Conservation (phyloP, 1,140 invertebrate species). For the Dendroctonus valens region DNA sequence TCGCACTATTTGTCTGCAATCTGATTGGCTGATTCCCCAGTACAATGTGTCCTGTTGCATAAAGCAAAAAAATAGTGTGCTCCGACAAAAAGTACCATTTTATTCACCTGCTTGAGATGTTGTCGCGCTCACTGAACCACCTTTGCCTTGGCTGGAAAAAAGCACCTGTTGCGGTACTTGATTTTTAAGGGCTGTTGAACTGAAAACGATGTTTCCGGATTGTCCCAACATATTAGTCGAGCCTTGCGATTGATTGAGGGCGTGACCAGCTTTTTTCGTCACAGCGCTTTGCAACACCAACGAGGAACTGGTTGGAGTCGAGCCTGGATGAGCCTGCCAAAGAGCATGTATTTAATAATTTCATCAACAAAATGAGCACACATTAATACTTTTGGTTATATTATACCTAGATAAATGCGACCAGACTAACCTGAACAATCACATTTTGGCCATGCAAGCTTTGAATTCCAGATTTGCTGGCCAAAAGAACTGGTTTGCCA, state of each 20-base stretch:
- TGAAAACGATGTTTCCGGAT: conserved; percentile 42
- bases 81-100: background rate
- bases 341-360: background rate
- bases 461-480: conserved; percentile 55
- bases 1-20: conserved; percentile 42
- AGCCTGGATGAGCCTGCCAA: conserved; percentile 39
- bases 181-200: conserved; percentile 21
- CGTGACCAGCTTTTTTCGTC: conserved; percentile 22
- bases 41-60: conserved; percentile 43
- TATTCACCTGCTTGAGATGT: conserved; percentile 16
- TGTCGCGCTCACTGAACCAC: background rate
- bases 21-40: conserved; percentile 50
- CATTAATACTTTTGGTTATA: background rate
- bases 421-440: conserved; percentile 40
- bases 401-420: background rate
- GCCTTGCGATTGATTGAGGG: conserved; percentile 22
- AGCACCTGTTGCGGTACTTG: conserved; percentile 24
- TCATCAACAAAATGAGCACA: background rate
- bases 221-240: conserved; percentile 44
- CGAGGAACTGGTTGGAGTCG: conserved; percentile 32
- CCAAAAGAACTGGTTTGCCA: conserved; percentile 65
- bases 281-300: conserved; percentile 47
- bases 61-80: background rate
- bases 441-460: conserved; percentile 50
- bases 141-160: conserved; percentile 17